phyloP scores from a whole-genome alignment of 2,797 vertebrate genomes.

The Bradypodion ventrale region DNA sequence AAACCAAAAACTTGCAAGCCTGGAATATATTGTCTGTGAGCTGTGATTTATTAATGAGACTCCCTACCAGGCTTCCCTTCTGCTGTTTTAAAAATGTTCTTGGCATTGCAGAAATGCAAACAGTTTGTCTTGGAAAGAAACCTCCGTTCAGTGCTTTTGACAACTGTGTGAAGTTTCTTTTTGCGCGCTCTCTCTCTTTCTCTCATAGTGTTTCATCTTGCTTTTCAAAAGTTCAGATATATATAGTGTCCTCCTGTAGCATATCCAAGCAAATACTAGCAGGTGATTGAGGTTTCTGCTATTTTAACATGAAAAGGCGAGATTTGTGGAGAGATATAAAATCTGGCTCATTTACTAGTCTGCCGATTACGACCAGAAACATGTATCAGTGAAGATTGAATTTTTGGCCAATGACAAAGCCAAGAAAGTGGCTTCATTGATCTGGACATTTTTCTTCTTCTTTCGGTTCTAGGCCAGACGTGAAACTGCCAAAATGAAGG shows the following conservation, averaged over 20 bases:
- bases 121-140: conserved; percentile 1
- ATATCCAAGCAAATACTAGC: conserved; percentile 46
- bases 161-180: conserved; percentile 3
- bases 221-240: not conserved
- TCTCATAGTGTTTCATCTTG: not conserved
- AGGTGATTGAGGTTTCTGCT: conserved; percentile 43
- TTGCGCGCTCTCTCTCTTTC: not conserved
- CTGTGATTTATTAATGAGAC: conserved; percentile 31
- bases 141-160: not conserved
- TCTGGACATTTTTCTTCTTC: no score
- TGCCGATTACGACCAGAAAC: no score
- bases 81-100: conserved; percentile 6
- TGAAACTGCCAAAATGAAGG: no score
- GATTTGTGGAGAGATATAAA: no score
- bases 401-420: no score
- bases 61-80: not conserved
- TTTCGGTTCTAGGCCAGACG: no score
- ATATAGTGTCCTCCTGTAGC: conserved; percentile 38
- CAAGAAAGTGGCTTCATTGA: no score
- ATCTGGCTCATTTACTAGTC: no score
- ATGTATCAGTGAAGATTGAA: no score
- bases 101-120: not conserved
- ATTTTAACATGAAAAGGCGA: conserved; percentile 31
- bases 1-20: not conserved
- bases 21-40: conserved; percentile 19